Percentiles rank a stretch among this genome's conserved stretches.
Evolutionary conservation across 1,140 invertebrate species (phyloP).

Genomic region (Lepidurus packardi): DNA sequence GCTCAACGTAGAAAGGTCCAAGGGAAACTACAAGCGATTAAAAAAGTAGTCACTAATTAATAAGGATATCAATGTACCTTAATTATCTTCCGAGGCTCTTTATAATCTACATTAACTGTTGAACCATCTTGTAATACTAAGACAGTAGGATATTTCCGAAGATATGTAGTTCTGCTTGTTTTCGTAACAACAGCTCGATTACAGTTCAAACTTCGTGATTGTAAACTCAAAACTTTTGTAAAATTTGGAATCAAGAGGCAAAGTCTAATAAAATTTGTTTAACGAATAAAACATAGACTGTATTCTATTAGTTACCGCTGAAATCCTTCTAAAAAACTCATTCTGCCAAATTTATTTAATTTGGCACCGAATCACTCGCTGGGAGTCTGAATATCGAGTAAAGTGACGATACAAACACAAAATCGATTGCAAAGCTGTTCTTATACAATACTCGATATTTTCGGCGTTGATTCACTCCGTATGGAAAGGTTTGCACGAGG

Average conservation of each 20-base stretch:
- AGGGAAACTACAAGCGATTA: conserved; percentile 59
- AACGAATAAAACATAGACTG: neutral
- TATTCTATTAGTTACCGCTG: neutral
- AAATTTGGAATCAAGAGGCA: neutral
- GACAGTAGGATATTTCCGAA: conserved; percentile 65
- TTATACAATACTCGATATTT: neutral
- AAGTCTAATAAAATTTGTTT: neutral
- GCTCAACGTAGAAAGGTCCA: conserved; percentile 62
- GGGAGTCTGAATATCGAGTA: neutral
- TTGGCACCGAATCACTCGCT: neutral
- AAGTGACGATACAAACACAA: neutral
- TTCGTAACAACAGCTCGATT: conserved; percentile 63
- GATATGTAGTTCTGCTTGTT: conserved; percentile 60
- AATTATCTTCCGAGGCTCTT: conserved; percentile 76
- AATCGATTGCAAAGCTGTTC: neutral
- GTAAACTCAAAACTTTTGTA: neutral
- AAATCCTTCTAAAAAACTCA: neutral
- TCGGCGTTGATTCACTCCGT: neutral
- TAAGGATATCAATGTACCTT: conserved; percentile 51
- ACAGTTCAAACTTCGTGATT: conserved; percentile 49
- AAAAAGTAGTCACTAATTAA: conserved; percentile 32
- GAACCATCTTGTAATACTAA: conserved; percentile 77
- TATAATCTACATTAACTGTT: conserved; percentile 69
- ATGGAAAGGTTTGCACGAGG: neutral
- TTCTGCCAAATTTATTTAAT: neutral